Base-by-base conservation (phyloP, 2,888 invertebrate genomes). In the Hetaerina titia region DNA sequence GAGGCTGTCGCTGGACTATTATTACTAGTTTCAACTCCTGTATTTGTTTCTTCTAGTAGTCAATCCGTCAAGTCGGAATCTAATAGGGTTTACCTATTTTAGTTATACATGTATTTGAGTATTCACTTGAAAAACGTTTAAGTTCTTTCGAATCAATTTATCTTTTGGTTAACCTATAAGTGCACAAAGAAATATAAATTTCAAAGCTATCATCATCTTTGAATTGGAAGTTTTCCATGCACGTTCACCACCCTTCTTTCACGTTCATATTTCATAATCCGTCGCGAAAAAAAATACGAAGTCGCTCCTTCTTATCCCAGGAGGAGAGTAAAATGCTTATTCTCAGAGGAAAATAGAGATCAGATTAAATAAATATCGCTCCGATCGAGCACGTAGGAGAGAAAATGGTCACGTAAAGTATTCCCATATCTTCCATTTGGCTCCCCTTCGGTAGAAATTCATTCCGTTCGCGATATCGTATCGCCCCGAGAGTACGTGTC, bases 371-470 rank as follows among this genome's bases (percentile, higher is more conserved):
- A 31, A 90, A 63, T 58, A 90, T 31, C 15, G 17, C 90, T 19
- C 63, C 90, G 5, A 22, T 60, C 56, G 13, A n/a, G n/a, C 90
- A 22, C 81, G 81, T 31, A 81, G 25, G 81, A 81, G 81, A 81
- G 81, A 56, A 92, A 92, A 22, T 56, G 92, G 64, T 92, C 92
- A 92, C 92, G 92, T 92, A 69, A 22, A 56, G 92, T 69, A 92
- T 92, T 92, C 69, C 92, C 69, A 64, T n/a, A 31, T 69, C 92
- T 92, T 92, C 74, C 22, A 69, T 92, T 74, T 69, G 15, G 45
- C 4, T 57, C 56, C 92, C 63, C 11, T n/a, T 90, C 60, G 25
- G 90, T 15, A 64, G 22, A 45, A 64, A 90, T 90, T n/a, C 90
- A 63, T 60, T 63, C 90, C 17, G 22, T 17, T 88, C 88, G 45